Evolutionary conservation across 2,113 vertebrate genomes (phyloP), one percentile per base, ranked within the genome.

Genomic region (Carollia perspicillata): DNA sequence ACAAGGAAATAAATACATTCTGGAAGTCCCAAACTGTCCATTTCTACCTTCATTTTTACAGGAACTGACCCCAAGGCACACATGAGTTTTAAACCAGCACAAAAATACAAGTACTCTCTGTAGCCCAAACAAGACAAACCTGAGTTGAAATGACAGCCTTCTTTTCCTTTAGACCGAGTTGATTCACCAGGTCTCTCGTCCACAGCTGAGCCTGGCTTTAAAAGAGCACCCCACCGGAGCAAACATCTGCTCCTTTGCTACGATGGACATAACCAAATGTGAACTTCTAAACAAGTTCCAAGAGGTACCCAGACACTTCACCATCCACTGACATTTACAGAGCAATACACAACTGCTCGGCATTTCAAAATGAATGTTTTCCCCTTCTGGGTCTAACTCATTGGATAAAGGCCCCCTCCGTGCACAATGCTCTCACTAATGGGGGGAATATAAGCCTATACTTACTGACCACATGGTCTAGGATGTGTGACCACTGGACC

Each of bases 1-100:
- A 75, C 65, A 81, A 90, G 68, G 35, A 95, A 86, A 51, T 84
- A 28, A 65, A 65, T 66, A 79, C 14, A 60, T 93, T 60, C 65
- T 35, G 4, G 9, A 80, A 89, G 80, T 30, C 40, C 30, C 33
- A 55, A 65, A 23, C 0, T 69, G 18, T 20, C 35, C 66, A 58
- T 5, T 6, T 60, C 26, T 40, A 5, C 74, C 47, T 92, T 75
- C 20, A 23, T 44, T 55, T 63, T 65, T 42, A 5, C 1, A 69
- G 51, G 5, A 81, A 85, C 17, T 63, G 83, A 92, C n/a, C 28
- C 60, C n/a, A 71, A 37, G 13, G 44, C 26, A 37, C 22, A 65
- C 0, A 49, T 2, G 4, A 47, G 20, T 72, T 90, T 63, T 40
- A 84, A 68, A 42, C 23, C 13, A 37, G 13, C n/a, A 30, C 49